These are phyloP conservation scores for Prionailurus viverrinus DNA, from an alignment of 2,113 vertebrate genomes.

Conservation along the genomic window DNA sequence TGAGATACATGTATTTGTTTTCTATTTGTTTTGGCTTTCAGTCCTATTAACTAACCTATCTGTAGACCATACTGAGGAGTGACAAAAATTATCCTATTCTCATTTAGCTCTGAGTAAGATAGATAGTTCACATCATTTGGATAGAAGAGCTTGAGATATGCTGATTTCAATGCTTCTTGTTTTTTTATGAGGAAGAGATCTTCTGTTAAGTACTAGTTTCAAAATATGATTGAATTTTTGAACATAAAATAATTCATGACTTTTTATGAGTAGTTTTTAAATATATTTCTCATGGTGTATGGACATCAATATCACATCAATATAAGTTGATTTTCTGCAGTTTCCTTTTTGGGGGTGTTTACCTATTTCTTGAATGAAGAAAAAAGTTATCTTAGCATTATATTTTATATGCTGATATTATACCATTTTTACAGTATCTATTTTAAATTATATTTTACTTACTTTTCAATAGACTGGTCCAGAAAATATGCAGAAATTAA, in stretches of 20 bases:
- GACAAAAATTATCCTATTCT: not conserved
- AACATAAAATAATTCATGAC: not conserved
- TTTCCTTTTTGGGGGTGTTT: not conserved
- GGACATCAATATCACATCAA: not conserved
- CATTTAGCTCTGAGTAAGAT: not conserved
- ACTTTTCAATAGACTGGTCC: not conserved
- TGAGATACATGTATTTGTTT: not conserved
- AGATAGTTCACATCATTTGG: not conserved
- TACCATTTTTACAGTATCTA: not conserved
- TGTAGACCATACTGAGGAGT: not conserved
- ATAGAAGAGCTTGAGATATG: not conserved
- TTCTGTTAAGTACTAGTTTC: not conserved
- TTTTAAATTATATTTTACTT: not conserved
- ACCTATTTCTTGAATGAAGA: not conserved
- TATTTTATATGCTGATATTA: not conserved
- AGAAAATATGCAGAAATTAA: slow-evolving; percentile 6
- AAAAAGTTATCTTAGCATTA: not conserved
- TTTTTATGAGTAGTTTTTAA: not conserved
- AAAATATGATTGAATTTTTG: not conserved
- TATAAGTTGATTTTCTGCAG: not conserved
- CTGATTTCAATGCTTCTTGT: not conserved
- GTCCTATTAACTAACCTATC: not conserved
- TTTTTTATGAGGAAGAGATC: not conserved
- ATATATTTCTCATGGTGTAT: not conserved
- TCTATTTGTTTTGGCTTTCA: not conserved